A percentile compares a stretch with the other conserved stretches of the same genome.
phyloP scores from a whole-genome alignment of 2,888 invertebrate genomes.

The Cosmorhoe ocellata region DNA sequence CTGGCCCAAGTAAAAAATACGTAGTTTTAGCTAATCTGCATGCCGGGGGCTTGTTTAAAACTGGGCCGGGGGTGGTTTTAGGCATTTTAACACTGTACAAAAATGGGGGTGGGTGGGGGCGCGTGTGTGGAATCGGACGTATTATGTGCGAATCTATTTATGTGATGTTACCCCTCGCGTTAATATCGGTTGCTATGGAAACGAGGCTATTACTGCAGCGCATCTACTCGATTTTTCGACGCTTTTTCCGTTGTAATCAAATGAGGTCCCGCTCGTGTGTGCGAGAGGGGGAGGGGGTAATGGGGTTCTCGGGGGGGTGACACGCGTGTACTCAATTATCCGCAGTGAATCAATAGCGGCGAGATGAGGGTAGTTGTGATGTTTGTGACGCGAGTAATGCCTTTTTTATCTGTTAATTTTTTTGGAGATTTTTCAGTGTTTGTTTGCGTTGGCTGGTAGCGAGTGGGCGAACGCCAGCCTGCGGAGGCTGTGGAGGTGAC shows the following conservation, averaged over 20 bases:
- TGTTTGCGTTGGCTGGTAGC: constrained; percentile 12
- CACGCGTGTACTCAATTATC: constrained; percentile 82
- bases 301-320: constrained; percentile 50
- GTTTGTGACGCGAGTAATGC: constrained; percentile 65
- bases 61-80: constrained; percentile 65
- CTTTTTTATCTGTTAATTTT: constrained; percentile 68
- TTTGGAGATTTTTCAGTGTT: constrained; percentile 32
- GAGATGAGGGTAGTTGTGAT: constrained; percentile 80
- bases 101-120: constrained; percentile 65
- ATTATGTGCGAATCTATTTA: constrained; percentile 81
- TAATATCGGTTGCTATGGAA: constrained; percentile 77
- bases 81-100: constrained; percentile 81
- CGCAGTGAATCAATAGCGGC: constrained; percentile 82
- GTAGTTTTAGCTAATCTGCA: constrained; percentile 87
- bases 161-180: constrained; percentile 67
- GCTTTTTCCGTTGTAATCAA: constrained; percentile 83
- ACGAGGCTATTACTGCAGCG: constrained; percentile 79
- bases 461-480: constrained; percentile 3
- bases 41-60: constrained; percentile 58
- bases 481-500: constrained; percentile 16
- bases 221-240: constrained; percentile 80
- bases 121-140: constrained; percentile 76
- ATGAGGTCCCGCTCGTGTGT: constrained; percentile 77
- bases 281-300: constrained; percentile 37
- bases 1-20: constrained; percentile 83